These are phyloP conservation scores for Elachura formosa DNA, from an alignment of 2,113 vertebrate genomes.

Conservation along the genomic window DNA sequence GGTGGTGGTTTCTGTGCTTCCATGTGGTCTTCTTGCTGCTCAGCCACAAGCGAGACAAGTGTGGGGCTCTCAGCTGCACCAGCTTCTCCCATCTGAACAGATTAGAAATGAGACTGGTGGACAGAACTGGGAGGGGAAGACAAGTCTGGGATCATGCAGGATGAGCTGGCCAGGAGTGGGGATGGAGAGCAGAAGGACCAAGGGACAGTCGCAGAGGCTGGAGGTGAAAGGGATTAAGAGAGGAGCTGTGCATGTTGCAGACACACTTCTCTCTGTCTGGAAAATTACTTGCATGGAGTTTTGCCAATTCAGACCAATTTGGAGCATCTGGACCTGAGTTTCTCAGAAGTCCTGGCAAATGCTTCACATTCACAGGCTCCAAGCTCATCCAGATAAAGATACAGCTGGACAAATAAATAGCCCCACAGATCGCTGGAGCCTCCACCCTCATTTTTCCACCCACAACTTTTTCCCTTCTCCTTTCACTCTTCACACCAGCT, in stretches of 20 bases:
- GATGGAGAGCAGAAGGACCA: background rate
- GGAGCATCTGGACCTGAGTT: background rate
- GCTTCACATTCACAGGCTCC: slow-evolving; percentile 10
- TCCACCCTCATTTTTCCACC: slow-evolving; percentile 45
- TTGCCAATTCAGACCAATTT: background rate
- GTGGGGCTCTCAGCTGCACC: background rate
- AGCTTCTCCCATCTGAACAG: background rate
- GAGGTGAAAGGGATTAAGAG: background rate
- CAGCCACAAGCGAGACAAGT: background rate
- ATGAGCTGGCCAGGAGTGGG: background rate
- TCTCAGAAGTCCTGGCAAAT: slow-evolving; percentile 48
- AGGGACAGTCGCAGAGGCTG: background rate
- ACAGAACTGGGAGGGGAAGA: background rate
- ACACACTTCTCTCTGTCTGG: background rate
- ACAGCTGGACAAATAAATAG: slow-evolving; percentile 52
- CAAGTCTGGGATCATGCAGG: background rate
- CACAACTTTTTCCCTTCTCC: slow-evolving; percentile 26
- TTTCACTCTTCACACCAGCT: background rate
- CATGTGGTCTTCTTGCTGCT: background rate
- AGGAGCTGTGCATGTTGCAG: background rate
- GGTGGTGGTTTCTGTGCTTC: background rate
- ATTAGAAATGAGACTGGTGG: background rate
- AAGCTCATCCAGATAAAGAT: slow-evolving; percentile 23
- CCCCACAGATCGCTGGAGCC: slow-evolving; percentile 23
- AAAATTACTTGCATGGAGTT: slow-evolving; percentile 9